A percentile compares a stretch with the other conserved stretches of the same genome.
phyloP scores from a whole-genome alignment of 2,113 vertebrate genomes.

The Fregetta grallaria region DNA sequence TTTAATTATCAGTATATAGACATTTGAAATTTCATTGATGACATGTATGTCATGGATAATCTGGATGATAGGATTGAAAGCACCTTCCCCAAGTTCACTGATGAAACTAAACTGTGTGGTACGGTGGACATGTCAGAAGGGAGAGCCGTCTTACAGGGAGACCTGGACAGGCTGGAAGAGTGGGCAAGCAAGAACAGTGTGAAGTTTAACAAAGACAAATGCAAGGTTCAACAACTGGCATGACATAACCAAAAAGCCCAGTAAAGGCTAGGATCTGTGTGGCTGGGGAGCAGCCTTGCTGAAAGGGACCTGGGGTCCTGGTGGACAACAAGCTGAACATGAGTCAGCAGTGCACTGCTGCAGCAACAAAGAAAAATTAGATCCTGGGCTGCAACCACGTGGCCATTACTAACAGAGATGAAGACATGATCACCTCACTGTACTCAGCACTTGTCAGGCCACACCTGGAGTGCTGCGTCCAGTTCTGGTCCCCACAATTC shows the following conservation, averaged over 20 bases:
- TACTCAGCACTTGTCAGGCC: background rate
- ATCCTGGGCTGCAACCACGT: background rate
- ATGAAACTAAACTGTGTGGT: background rate
- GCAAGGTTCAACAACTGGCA: background rate
- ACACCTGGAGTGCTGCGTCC: background rate
- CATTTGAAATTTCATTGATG: background rate
- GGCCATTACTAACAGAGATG: background rate
- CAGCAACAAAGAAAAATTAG: background rate
- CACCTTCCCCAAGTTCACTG: background rate
- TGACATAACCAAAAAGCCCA: background rate
- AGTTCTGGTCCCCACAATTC: background rate
- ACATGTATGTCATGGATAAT: background rate
- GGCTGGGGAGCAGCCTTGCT: background rate
- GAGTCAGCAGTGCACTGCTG: accelerated
- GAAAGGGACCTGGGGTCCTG: background rate
- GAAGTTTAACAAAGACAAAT: background rate
- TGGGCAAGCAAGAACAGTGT: background rate
- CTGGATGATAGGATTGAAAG: background rate
- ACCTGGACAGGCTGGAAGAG: background rate
- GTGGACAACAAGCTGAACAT: background rate
- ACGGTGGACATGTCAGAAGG: background rate
- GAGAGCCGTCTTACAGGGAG: background rate
- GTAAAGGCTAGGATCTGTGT: background rate
- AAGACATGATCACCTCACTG: background rate
- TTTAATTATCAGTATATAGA: background rate